phyloP scores from a whole-genome alignment of 2,113 vertebrate genomes.

The Campylorhamphus procurvoides region DNA sequence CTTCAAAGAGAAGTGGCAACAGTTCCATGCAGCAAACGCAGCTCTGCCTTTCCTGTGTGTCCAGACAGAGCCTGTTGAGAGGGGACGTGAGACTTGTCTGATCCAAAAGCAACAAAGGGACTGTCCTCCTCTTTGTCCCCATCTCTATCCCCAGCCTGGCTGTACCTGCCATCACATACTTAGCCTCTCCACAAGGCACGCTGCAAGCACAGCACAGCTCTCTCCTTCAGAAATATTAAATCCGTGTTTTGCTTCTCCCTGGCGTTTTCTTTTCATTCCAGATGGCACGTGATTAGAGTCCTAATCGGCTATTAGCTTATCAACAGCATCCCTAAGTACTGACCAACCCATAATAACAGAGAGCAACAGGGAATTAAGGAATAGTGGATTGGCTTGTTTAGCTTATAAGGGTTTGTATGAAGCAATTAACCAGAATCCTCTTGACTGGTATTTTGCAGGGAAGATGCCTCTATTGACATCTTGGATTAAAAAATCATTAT shows the following conservation, averaged over 20 bases:
- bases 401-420: background rate
- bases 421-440: background rate
- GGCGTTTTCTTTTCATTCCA: background rate
- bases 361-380: background rate
- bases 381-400: background rate
- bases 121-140: background rate
- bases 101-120: background rate
- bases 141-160: background rate
- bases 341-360: background rate
- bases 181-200: background rate
- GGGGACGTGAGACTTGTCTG: background rate
- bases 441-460: background rate
- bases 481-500: background rate
- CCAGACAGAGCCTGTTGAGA: background rate
- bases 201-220: background rate
- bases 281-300: background rate
- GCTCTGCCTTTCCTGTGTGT: background rate
- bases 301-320: background rate
- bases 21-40: background rate
- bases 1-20: background rate
- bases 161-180: rapidly evolving
- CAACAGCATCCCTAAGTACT: background rate
- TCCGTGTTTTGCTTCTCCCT: background rate
- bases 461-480: background rate
- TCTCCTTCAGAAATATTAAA: background rate